Percentiles rank a stretch among this genome's conserved stretches.
Conservation (phyloP, 2,113 vertebrate genomes). For the Bagarius yarrelli region DNA sequence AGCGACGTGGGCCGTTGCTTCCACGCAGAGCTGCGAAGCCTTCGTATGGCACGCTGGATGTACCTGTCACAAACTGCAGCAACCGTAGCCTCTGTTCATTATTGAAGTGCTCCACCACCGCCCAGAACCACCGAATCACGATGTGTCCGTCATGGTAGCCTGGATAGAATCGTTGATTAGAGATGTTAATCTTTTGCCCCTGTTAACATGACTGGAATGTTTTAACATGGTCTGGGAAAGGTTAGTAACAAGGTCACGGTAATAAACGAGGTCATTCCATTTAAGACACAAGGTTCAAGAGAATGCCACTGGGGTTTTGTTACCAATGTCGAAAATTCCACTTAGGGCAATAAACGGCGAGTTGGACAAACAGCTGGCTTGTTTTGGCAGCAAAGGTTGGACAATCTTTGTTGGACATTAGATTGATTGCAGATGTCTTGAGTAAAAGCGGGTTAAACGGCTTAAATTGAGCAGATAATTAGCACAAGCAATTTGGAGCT, state of each 20-base stretch:
- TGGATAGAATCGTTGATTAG: constrained; percentile 52
- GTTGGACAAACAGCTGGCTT: constrained; percentile 41
- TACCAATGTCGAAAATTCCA: constrained; percentile 32
- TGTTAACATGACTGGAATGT: not conserved
- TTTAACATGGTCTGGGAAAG: constrained; percentile 13
- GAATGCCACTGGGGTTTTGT: constrained; percentile 4
- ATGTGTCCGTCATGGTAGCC: constrained; percentile 97
- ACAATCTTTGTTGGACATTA: constrained; percentile 3
- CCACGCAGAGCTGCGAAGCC: constrained; percentile 91
- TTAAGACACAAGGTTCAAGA: constrained; percentile 1
- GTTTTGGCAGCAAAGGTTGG: constrained; percentile 44
- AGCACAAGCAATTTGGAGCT: constrained; percentile 47
- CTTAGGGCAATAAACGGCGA: constrained; percentile 24
- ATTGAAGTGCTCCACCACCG: constrained; percentile 91
- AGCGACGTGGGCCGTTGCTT: constrained; percentile 90
- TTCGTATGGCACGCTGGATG: constrained; percentile 94
- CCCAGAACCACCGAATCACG: constrained; percentile 98
- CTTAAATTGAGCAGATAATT: constrained; percentile 44
- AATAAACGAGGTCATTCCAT: constrained; percentile 14
- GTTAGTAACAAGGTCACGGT: constrained; percentile 21
- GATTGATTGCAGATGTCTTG: constrained; percentile 25
- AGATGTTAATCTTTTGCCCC: not conserved
- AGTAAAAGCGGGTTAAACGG: constrained; percentile 28
- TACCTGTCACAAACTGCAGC: constrained; percentile 95
- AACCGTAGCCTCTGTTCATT: constrained; percentile 93